These are phyloP conservation scores for Lasiurus borealis DNA, from an alignment of 2,113 vertebrate species.

Conservation along the genomic window DNA sequence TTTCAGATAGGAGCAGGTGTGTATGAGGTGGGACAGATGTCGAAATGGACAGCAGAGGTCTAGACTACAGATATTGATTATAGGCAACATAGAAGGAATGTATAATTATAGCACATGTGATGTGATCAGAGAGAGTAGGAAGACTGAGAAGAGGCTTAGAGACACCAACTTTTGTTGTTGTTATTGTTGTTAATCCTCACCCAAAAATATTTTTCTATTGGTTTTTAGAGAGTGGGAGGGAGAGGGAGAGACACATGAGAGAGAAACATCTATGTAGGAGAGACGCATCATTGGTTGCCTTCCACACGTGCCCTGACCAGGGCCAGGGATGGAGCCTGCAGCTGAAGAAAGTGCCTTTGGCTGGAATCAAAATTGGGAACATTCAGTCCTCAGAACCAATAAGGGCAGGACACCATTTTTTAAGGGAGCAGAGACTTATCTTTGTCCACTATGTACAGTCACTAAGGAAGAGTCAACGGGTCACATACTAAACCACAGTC, in stretches of 20 bases:
- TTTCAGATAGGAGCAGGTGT: background rate
- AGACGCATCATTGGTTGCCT: no score
- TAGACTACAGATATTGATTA: background rate
- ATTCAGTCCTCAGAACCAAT: no score
- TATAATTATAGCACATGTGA: background rate
- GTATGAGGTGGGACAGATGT: background rate
- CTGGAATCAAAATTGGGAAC: no score
- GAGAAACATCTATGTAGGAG: no score
- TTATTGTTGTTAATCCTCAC: no score
- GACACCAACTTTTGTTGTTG: background rate
- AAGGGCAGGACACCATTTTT: background rate
- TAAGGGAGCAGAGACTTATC: background rate
- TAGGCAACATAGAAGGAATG: background rate
- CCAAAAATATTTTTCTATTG: no score
- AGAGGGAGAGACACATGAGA: no score
- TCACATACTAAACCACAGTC: background rate
- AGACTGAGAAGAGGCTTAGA: background rate
- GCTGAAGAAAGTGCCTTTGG: no score
- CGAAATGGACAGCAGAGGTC: background rate
- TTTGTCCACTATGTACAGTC: background rate
- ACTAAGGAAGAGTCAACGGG: background rate
- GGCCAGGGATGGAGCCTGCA: no score
- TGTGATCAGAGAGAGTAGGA: background rate
- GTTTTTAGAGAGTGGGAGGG: no score
- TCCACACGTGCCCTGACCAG: no score